Conservation (phyloP, 2,113 vertebrate species). For the Martes martes region DNA sequence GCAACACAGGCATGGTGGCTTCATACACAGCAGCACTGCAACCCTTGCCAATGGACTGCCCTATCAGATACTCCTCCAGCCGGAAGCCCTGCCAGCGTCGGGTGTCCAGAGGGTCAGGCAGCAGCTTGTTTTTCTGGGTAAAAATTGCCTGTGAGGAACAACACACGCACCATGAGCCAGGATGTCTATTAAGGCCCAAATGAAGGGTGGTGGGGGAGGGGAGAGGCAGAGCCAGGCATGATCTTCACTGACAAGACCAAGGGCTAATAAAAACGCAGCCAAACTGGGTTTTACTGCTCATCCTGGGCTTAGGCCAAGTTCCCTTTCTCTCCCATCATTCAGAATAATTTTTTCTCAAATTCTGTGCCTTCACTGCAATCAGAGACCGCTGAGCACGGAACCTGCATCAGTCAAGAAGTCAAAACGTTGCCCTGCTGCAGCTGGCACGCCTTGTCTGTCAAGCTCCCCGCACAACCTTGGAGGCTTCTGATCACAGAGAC, state of each 20-base stretch:
- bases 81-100: constrained; percentile 86
- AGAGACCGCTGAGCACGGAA: not conserved
- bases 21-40: constrained; percentile 92
- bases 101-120: constrained; percentile 79
- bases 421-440: not conserved
- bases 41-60: constrained; percentile 92
- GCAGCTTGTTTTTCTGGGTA: constrained; percentile 83
- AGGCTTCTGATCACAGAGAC: not conserved
- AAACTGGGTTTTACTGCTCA: not conserved
- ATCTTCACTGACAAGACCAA: not conserved
- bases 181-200: not conserved
- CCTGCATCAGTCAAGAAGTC: not conserved
- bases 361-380: not conserved
- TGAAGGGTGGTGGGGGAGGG: not conserved
- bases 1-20: constrained; percentile 79
- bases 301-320: not conserved
- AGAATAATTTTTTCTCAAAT: not conserved
- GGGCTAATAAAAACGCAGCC: not conserved
- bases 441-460: not conserved
- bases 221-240: not conserved
- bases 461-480: not conserved
- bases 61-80: constrained; percentile 92
- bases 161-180: not conserved
- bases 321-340: not conserved
- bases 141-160: constrained; percentile 85